Percentiles rank a stretch among this genome's conserved stretches.
Evolutionary conservation across 2,888 invertebrate genomes (phyloP).

Genomic region (Neoascia interrupta): DNA sequence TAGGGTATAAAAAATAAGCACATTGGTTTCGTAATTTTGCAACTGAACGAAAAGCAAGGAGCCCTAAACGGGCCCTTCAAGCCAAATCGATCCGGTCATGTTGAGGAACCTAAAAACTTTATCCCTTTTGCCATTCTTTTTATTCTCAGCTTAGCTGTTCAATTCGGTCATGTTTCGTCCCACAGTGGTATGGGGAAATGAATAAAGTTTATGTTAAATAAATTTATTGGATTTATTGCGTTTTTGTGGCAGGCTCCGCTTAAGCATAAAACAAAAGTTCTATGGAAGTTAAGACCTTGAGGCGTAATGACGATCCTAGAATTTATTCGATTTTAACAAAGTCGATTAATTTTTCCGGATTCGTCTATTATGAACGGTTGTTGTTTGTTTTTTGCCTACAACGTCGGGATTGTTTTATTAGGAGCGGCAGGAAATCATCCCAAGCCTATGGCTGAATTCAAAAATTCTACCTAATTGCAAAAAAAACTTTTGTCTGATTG

Average conservation of each 20-base stretch:
- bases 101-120: no score
- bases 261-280: conserved; percentile 15
- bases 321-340: conserved; percentile 55
- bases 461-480: no score
- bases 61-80: no score
- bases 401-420: not conserved
- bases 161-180: no score
- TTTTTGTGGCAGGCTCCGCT: conserved; percentile 3
- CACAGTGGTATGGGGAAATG: conserved; percentile 27
- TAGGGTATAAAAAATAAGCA: no score
- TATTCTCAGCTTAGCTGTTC: no score
- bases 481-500: no score
- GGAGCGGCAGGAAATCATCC: not conserved
- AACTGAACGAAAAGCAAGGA: no score
- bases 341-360: conserved; percentile 48
- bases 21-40: no score
- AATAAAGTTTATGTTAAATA: conserved; percentile 43
- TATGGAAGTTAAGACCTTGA: conserved; percentile 12
- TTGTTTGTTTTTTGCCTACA: not conserved
- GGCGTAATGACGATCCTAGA: conserved; percentile 27
- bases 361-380: not conserved
- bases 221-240: conserved; percentile 35
- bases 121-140: no score
- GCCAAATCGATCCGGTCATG: no score
- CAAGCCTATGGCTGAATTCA: no score